Conservation (phyloP, 64 coral and sea anemone species). For the Stichodactyla helianthus region DNA sequence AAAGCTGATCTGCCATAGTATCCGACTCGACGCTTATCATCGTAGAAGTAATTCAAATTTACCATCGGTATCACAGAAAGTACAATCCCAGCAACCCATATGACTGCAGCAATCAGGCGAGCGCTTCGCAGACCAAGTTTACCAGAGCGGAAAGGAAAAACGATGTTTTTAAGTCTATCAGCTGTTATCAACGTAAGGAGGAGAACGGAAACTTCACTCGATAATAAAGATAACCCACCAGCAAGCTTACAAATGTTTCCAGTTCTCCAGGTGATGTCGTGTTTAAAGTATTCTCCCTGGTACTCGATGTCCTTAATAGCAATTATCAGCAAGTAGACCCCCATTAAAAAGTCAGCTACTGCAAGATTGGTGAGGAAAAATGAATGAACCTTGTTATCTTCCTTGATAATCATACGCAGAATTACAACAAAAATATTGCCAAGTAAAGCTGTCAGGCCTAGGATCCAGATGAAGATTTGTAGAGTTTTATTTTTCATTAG, state of each 20-base stretch:
- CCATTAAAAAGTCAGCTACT: slow-evolving; percentile 47
- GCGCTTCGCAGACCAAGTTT: not conserved
- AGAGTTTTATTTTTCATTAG: slow-evolving; percentile 39
- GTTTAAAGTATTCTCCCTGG: slow-evolving; percentile 45
- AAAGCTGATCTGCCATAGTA: slow-evolving; percentile 55
- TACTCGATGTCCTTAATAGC: slow-evolving; percentile 41
- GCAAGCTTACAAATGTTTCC: slow-evolving; percentile 19
- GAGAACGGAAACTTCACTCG: slow-evolving; percentile 48
- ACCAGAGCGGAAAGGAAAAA: slow-evolving; percentile 28
- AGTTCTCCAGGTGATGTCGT: slow-evolving; percentile 27
- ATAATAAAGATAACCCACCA: slow-evolving; percentile 30
- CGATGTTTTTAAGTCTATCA: slow-evolving; percentile 46
- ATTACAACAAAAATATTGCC: slow-evolving; percentile 41
- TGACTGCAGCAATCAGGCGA: not conserved
- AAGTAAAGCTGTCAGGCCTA: slow-evolving; percentile 28
- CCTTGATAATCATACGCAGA: slow-evolving; percentile 3
- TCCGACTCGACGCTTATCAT: not conserved
- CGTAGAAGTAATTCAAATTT: slow-evolving; percentile 32
- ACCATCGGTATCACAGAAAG: slow-evolving; percentile 30
- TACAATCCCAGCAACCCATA: not conserved
- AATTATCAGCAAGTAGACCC: slow-evolving; percentile 34
- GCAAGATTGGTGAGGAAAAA: slow-evolving; percentile 53
- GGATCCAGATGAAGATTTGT: slow-evolving; percentile 43
- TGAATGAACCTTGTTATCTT: slow-evolving; percentile 47
- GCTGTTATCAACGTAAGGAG: slow-evolving; percentile 38